Evolutionary conservation across 2,113 vertebrate genomes (phyloP).

Genomic region (Sterna hirundo): DNA sequence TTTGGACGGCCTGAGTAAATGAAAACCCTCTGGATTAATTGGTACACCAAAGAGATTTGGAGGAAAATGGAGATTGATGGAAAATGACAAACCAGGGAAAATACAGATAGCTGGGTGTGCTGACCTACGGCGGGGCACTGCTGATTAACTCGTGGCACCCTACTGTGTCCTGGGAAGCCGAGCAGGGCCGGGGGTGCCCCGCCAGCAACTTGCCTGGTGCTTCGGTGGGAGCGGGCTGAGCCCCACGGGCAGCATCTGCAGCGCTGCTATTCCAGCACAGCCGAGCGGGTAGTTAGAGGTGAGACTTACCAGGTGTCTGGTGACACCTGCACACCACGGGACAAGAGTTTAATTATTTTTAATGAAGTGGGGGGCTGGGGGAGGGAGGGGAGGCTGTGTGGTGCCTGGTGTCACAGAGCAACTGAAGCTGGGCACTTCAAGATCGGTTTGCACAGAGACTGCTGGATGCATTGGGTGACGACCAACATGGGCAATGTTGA

Average conservation of each 20-base stretch:
- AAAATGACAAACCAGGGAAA: constrained; percentile 15
- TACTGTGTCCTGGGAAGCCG: background rate
- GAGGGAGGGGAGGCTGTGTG: background rate
- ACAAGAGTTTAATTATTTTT: constrained; percentile 50
- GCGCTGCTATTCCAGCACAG: background rate
- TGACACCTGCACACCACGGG: background rate
- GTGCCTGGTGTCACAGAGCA: background rate
- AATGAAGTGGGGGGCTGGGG: background rate
- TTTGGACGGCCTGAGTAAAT: constrained; percentile 10
- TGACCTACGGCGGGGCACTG: background rate
- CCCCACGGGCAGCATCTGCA: background rate
- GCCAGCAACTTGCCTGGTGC: accelerated
- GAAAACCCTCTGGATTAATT: constrained; percentile 61
- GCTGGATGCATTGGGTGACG: background rate
- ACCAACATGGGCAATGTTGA: background rate
- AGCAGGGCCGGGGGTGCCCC: background rate
- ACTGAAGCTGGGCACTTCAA: background rate
- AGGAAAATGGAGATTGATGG: constrained; percentile 18
- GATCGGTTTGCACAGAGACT: background rate
- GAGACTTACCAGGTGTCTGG: constrained; percentile 51
- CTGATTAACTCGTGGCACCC: background rate
- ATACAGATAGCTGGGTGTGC: background rate
- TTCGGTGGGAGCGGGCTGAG: background rate
- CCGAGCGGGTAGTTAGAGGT: background rate
- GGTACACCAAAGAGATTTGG: constrained; percentile 8